Conservation (phyloP, 2,888 invertebrate species). For the Callinectes sapidus region DNA sequence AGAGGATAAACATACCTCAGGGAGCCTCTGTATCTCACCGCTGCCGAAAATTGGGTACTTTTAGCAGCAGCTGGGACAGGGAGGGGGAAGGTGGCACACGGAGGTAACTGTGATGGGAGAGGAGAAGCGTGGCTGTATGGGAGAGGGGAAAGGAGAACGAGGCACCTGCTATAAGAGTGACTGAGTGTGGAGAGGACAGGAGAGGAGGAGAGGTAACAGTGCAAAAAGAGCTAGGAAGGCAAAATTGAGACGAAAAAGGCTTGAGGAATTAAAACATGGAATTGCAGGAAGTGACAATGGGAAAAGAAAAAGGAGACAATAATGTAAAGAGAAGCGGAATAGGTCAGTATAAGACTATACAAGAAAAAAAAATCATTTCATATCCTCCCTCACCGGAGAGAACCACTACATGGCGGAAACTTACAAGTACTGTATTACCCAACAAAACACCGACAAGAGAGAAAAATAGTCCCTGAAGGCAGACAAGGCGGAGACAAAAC, state of each 20-base stretch:
- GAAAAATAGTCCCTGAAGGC: background rate
- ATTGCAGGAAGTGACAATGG: background rate
- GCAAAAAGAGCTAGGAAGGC: background rate
- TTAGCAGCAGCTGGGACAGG: background rate
- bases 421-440: background rate
- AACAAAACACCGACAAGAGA: background rate
- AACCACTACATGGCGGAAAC: background rate
- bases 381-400: background rate
- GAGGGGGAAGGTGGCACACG: background rate
- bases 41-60: slow-evolving; percentile 27
- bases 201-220: background rate
- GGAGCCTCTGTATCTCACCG: slow-evolving; percentile 22
- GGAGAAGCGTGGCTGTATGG: background rate
- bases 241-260: background rate
- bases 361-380: too few relatives aligned
- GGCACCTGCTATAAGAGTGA: background rate
- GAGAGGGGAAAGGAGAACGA: background rate
- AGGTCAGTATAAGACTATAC: too few relatives aligned
- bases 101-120: background rate
- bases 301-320: background rate
- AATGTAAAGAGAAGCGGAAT: background rate
- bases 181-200: background rate
- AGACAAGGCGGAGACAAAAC: background rate
- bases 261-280: background rate
- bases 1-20: slow-evolving; percentile 30